phyloP scores from a whole-genome alignment of 2,888 invertebrate species.

The Parnassius mnemosyne region DNA sequence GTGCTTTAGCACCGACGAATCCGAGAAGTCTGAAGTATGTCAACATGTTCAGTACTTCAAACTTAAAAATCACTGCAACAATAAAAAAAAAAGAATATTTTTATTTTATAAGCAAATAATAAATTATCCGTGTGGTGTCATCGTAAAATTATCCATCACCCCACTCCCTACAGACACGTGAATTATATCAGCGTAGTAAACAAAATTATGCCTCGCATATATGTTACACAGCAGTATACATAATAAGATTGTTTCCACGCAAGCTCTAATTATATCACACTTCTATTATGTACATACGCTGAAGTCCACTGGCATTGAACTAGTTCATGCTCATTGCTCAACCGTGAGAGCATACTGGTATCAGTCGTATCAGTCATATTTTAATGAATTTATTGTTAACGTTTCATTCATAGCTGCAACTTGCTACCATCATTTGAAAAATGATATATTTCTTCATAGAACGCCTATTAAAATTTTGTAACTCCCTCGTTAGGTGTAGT shows the following conservation, averaged over 20 bases:
- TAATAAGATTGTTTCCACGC: constrained; percentile 8
- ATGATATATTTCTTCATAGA: constrained; percentile 18
- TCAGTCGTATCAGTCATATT: constrained; percentile 25
- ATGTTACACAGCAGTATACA: too few relatives aligned
- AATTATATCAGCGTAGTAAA: too few relatives aligned
- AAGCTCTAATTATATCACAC: constrained; percentile 30
- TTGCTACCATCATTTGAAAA: constrained; percentile 16
- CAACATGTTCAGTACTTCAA: too few relatives aligned
- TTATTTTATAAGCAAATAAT: too few relatives aligned
- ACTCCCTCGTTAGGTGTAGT: constrained; percentile 33
- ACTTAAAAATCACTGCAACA: too few relatives aligned
- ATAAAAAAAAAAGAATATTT: too few relatives aligned
- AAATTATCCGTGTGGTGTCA: too few relatives aligned
- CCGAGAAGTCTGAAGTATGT: too few relatives aligned
- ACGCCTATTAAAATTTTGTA: constrained; percentile 33
- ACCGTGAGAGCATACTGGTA: constrained; percentile 36
- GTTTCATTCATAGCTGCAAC: constrained; percentile 12
- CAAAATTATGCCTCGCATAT: too few relatives aligned
- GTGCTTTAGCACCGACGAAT: too few relatives aligned
- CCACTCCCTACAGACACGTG: too few relatives aligned
- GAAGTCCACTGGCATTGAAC: constrained; percentile 38
- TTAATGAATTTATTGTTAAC: constrained; percentile 23
- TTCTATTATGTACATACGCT: constrained; percentile 27
- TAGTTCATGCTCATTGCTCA: constrained; percentile 30
- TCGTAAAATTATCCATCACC: too few relatives aligned